Evolutionary conservation across 92 coral and sea anemone genomes (phyloP), one percentile per base, ranked within the genome.

Genomic region (Plumapathes pennacea): DNA sequence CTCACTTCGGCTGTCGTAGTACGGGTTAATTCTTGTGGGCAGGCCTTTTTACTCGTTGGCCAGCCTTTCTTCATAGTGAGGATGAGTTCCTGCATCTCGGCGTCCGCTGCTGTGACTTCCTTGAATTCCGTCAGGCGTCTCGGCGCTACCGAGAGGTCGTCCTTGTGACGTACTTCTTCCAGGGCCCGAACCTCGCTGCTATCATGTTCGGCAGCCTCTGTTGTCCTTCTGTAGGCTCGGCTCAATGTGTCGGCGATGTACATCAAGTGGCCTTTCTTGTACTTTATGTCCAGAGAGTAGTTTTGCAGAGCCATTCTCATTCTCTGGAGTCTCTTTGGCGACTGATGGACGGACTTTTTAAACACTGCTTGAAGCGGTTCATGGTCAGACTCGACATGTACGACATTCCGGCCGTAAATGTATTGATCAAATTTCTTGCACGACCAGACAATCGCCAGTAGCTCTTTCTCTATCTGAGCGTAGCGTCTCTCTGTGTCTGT

Each of bases 341-440:
- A 63, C 57, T 43, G 49, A 44, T 74, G 57, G 48, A 74, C 54
- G 5, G 44, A 33, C 29, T 64, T 74, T 19, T 57, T 57, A 51
- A 74, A 74, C 38, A 64, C 74, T 20, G 68, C 53, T 67, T 65
- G 50, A 44, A 74, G 53, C 27, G 74, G 72, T 46, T 64, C 31
- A 41, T 54, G 68, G 52, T 75, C 67, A 8, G 60, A 23, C 44
- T 64, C 74, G 15, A 64, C 22, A 37, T 33, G 53, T 26, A 46
- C 62, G 32, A 38, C 40, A 12, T 64, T 53, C 7, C 68, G 59
- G 4, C 74, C 68, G 29, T 64, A 56, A 52, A 74, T 52, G 46
- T 75, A 64, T 52, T 77, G 77, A 25, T 77, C 84, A 50, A 57
- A 68, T 36, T 68, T 77, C 20, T 62, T 34, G 74, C 71, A 78